These are phyloP conservation scores for Melanaphis sacchari DNA, from an alignment of 1,140 invertebrate genomes.

Conservation along the genomic window DNA sequence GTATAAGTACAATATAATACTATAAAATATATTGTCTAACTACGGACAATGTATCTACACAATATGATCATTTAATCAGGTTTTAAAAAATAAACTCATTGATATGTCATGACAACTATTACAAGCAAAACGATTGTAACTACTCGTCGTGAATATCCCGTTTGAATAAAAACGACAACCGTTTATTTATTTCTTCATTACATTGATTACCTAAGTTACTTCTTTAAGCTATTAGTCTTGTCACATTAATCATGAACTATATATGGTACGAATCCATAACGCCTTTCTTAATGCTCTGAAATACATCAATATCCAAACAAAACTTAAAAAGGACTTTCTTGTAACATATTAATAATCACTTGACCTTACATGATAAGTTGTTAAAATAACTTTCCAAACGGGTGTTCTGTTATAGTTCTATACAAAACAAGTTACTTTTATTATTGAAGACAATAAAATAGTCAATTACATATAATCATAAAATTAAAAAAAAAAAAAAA, in stretches of 20 bases:
- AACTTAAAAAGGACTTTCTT: constrained; percentile 20
- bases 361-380: constrained; percentile 30
- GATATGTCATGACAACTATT: constrained; percentile 19
- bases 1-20: not conserved
- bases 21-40: not conserved
- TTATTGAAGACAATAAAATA: not conserved
- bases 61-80: constrained; percentile 7
- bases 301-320: not conserved
- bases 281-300: constrained; percentile 30
- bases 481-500: not conserved
- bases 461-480: not conserved
- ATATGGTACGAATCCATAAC: constrained; percentile 40
- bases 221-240: constrained; percentile 17
- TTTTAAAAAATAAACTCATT: constrained; percentile 21
- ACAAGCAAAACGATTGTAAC: constrained; percentile 17
- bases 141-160: constrained; percentile 13
- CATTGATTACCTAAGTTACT: constrained; percentile 24
- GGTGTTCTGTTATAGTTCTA: not conserved
- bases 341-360: constrained; percentile 2
- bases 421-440: not conserved
- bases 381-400: constrained; percentile 34
- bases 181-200: constrained; percentile 39
- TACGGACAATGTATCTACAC: not conserved
- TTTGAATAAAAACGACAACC: constrained; percentile 9
- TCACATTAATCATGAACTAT: constrained; percentile 40